Evolutionary conservation across 2,888 invertebrate species (phyloP).

Genomic region (Caenorhabditis sinica): DNA sequence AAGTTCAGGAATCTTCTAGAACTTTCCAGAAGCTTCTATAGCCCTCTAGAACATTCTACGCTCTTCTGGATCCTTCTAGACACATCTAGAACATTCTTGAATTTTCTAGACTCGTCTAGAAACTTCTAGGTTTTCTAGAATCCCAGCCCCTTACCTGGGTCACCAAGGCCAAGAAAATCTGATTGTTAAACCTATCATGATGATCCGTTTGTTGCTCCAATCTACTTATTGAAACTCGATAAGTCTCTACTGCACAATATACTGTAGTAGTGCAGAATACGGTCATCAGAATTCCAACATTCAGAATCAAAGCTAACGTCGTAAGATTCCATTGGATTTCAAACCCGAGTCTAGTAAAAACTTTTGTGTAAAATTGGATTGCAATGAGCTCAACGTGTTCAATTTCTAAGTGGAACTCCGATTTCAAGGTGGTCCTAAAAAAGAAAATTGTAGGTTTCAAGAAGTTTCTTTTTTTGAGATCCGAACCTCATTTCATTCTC

Average conservation of each 20-base stretch:
- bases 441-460: neutral
- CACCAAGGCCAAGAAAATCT: constrained; percentile 15
- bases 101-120: no score
- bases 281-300: constrained; percentile 18
- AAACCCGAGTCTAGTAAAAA: no score
- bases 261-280: neutral
- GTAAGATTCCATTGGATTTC: neutral
- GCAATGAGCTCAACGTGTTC: constrained; percentile 30
- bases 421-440: neutral
- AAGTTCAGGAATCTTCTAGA: neutral
- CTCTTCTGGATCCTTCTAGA: no score
- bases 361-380: constrained; percentile 17
- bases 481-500: constrained; percentile 16
- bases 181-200: constrained; percentile 5
- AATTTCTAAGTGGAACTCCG: constrained; percentile 16
- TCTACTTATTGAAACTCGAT: constrained; percentile 10
- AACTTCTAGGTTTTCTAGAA: neutral
- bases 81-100: no score
- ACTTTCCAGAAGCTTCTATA: no score
- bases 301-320: constrained; percentile 9
- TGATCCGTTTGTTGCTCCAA: constrained; percentile 5
- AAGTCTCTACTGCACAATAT: constrained; percentile 25
- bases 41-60: no score
- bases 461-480: no score
- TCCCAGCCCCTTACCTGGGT: neutral